Evolutionary conservation across 2,888 invertebrate genomes (phyloP).

Genomic region (Taenaris catops): DNA sequence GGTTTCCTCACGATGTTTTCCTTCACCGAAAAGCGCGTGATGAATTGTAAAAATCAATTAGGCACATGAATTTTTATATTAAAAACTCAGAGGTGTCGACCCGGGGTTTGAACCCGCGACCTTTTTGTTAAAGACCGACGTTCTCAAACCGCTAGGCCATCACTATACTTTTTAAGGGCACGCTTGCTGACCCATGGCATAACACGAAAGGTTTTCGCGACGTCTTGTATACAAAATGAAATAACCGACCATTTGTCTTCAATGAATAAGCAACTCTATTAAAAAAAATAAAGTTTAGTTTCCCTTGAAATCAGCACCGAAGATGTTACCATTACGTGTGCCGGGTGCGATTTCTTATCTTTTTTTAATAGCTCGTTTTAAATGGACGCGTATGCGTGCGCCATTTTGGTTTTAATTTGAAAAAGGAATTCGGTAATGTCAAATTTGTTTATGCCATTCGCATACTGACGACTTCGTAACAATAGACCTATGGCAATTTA

Average conservation of each 20-base stretch:
- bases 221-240: slow-evolving; percentile 38
- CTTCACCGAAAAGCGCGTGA: no score
- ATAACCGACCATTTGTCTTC: slow-evolving; percentile 13
- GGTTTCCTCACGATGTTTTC: no score
- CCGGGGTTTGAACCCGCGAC: no score
- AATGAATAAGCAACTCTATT: slow-evolving; percentile 9
- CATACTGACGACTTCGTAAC: neutral
- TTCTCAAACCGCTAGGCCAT: no score
- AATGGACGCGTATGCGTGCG: slow-evolving; percentile 42
- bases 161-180: slow-evolving; percentile 33
- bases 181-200: slow-evolving; percentile 55
- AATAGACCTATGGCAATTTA: no score
- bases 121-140: no score
- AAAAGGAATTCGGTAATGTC: slow-evolving; percentile 41
- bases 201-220: slow-evolving; percentile 44
- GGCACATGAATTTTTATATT: no score
- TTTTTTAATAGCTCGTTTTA: slow-evolving; percentile 35
- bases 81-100: no score
- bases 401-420: slow-evolving; percentile 42
- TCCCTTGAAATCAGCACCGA: neutral
- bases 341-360: slow-evolving; percentile 14
- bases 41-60: no score
- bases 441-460: slow-evolving; percentile 25
- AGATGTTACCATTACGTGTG: slow-evolving; percentile 11
- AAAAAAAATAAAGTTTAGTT: slow-evolving; percentile 5